Conservation (phyloP, 2,113 vertebrate species). For the Dicentrarchus labrax region DNA sequence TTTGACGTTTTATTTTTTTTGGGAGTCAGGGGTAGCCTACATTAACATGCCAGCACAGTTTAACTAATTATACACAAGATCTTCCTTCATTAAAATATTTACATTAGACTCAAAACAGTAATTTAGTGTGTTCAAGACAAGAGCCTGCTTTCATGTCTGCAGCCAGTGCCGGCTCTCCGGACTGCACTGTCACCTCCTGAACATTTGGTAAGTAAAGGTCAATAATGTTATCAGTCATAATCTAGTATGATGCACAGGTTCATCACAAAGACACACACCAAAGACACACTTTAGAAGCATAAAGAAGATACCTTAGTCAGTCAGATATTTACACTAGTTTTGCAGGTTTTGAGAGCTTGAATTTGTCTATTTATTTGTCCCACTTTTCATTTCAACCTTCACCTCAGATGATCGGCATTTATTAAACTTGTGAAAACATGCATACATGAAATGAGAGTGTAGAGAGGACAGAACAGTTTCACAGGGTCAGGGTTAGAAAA, state of each 20-base stretch:
- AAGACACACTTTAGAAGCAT: neutral
- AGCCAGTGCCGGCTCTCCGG: neutral
- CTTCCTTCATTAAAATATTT: slow-evolving; percentile 34
- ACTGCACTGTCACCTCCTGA: neutral
- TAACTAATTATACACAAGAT: slow-evolving; percentile 16
- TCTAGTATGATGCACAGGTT: neutral
- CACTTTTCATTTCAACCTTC: too few relatives aligned
- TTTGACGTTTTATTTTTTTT: neutral
- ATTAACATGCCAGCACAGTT: slow-evolving; percentile 12
- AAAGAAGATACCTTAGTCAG: neutral
- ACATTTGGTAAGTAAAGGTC: neutral
- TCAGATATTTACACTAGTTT: too few relatives aligned
- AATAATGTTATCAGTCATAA: neutral
- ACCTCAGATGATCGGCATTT: neutral
- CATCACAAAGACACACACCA: neutral
- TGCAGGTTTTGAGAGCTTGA: too few relatives aligned
- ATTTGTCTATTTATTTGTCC: too few relatives aligned
- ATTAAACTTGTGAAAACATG: neutral
- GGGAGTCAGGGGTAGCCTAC: neutral
- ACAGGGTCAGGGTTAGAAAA: too few relatives aligned
- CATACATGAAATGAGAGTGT: too few relatives aligned
- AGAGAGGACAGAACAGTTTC: too few relatives aligned
- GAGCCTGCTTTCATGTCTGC: slow-evolving; percentile 1
- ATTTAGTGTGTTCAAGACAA: slow-evolving; percentile 4
- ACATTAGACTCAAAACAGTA: neutral